These are phyloP conservation scores for Molanna angustata DNA, from an alignment of 2,888 invertebrate species.

Conservation along the genomic window DNA sequence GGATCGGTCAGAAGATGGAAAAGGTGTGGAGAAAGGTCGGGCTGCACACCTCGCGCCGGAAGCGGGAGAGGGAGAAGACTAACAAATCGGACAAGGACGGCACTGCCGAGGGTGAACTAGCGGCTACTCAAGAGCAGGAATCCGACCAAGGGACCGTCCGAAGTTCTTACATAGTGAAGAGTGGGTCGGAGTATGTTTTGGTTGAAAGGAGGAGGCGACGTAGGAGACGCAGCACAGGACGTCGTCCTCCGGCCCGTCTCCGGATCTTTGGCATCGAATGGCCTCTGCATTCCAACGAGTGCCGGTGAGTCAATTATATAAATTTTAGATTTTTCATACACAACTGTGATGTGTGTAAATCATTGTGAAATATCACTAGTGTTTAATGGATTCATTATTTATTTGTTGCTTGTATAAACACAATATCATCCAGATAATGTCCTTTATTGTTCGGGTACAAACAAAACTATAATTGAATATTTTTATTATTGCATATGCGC, in stretches of 20 bases:
- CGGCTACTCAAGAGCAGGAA: conserved; percentile 38
- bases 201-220: conserved; percentile 51
- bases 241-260: conserved; percentile 51
- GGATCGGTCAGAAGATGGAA: too few species aligned
- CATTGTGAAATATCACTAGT: too few species aligned
- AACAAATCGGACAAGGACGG: conserved; percentile 39
- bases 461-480: too few species aligned
- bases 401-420: too few species aligned
- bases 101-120: conserved; percentile 38
- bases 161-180: conserved; percentile 52
- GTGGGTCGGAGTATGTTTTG: conserved; percentile 54
- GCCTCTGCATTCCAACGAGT: conserved; percentile 54
- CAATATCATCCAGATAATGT: too few species aligned
- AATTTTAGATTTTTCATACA: too few species aligned
- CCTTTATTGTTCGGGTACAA: too few species aligned
- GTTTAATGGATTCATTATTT: too few species aligned
- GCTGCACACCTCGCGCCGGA: conserved; percentile 58
- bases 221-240: conserved; percentile 50
- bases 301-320: conserved; percentile 50
- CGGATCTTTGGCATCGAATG: conserved; percentile 56
- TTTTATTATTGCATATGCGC: too few species aligned
- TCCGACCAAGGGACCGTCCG: conserved; percentile 54
- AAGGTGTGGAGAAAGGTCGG: conserved; percentile 58
- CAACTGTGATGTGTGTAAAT: too few species aligned
- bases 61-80: conserved; percentile 44